Percentiles rank a stretch among this genome's conserved stretches.
phyloP scores from a whole-genome alignment of 2,797 vertebrate genomes.

The Chrosomus eos region DNA sequence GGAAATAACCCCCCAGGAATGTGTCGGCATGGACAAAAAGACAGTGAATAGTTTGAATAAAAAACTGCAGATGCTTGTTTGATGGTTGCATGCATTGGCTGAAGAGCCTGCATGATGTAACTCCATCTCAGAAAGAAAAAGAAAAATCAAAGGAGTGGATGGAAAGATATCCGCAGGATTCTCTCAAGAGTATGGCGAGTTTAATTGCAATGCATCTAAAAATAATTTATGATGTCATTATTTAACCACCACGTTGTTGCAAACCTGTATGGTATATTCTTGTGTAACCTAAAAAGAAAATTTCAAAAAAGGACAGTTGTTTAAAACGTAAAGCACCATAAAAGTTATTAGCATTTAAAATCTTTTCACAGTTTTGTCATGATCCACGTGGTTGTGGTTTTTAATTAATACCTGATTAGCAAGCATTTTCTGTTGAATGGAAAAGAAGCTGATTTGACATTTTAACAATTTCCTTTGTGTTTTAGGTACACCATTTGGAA shows the following conservation, averaged over 20 bases:
- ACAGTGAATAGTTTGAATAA: constrained; percentile 28
- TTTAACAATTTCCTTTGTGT: not conserved
- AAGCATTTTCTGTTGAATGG: not conserved
- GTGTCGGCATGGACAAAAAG: constrained; percentile 37
- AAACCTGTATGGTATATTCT: not conserved
- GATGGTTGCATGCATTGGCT: constrained; percentile 34
- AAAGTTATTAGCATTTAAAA: not conserved
- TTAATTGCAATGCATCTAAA: constrained; percentile 13
- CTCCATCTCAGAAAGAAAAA: not conserved
- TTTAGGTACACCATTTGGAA: not conserved
- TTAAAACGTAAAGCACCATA: not conserved
- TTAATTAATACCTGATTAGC: not conserved
- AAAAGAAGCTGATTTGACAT: not conserved
- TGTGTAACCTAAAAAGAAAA: not conserved
- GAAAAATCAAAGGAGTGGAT: constrained; percentile 21
- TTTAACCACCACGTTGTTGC: too few relatives aligned
- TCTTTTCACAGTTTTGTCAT: too few relatives aligned
- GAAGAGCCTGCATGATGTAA: constrained; percentile 23
- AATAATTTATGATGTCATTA: not conserved
- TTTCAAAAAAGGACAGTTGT: not conserved
- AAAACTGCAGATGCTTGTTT: constrained; percentile 5
- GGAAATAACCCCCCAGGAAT: constrained; percentile 26
- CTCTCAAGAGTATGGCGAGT: not conserved
- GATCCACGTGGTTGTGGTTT: too few relatives aligned
- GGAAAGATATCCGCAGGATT: constrained; percentile 3